These are phyloP conservation scores for Talpa occidentalis DNA, from an alignment of 2,113 vertebrate species.

Conservation along the genomic window DNA sequence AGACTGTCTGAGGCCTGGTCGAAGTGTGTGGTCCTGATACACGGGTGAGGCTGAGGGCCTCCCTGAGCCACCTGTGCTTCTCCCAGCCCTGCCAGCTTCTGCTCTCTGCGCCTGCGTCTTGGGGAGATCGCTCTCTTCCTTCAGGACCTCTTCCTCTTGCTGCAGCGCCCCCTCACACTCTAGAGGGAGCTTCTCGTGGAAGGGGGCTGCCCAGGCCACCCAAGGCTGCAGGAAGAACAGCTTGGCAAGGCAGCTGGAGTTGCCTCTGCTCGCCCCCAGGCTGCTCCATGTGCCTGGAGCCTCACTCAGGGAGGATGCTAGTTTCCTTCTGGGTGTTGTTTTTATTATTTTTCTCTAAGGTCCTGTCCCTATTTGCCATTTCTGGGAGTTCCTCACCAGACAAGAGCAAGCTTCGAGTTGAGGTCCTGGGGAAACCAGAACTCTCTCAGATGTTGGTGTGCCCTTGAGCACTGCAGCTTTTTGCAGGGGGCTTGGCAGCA, in stretches of 20 bases:
- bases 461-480: not conserved
- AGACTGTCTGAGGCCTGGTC: not conserved
- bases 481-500: not conserved
- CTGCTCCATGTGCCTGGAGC: not conserved
- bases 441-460: not conserved
- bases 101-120: not conserved
- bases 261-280: not conserved
- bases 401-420: not conserved
- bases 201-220: not conserved
- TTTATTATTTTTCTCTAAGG: not conserved
- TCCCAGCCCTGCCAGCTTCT: not conserved
- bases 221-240: not conserved
- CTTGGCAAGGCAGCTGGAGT: not conserved
- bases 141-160: not conserved
- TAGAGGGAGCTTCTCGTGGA: not conserved
- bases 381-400: not conserved
- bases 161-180: not conserved
- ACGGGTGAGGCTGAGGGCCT: not conserved
- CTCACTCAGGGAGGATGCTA: not conserved
- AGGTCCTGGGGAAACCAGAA: not conserved
- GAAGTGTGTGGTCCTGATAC: not conserved
- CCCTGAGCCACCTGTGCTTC: not conserved
- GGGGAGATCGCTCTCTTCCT: not conserved
- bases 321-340: not conserved
- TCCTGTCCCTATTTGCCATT: not conserved